Evolutionary conservation across 2,888 invertebrate species (phyloP).

Genomic region (Orthonevra nobilis): DNA sequence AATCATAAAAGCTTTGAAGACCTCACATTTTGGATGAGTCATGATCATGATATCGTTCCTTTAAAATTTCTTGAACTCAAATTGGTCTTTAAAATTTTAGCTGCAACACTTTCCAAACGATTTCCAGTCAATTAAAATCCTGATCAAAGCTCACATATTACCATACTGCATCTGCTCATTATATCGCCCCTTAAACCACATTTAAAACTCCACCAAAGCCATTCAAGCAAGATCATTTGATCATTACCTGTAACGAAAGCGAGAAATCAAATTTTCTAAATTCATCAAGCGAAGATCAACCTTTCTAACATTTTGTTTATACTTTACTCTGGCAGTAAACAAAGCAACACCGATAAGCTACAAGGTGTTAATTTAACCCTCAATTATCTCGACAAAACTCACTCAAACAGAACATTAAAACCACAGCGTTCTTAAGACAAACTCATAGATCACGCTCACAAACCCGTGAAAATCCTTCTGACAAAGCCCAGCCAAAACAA

Average conservation of each 20-base stretch:
- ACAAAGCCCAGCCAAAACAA: not conserved
- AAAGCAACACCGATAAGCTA: conserved; percentile 1
- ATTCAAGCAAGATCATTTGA: not conserved
- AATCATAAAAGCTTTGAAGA: no score
- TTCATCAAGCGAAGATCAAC: not conserved
- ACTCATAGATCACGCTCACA: conserved; percentile 2
- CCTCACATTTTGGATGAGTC: no score
- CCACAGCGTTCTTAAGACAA: conserved; percentile 28
- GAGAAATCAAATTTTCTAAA: not conserved
- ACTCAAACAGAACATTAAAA: no score
- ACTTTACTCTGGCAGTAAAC: not conserved
- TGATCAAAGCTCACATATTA: no score
- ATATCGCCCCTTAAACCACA: not conserved
- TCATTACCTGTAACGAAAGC: not conserved
- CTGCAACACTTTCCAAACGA: no score
- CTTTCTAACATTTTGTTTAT: not conserved
- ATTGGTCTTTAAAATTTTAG: no score
- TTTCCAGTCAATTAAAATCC: no score
- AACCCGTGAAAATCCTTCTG: conserved; percentile 16
- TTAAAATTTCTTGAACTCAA: no score
- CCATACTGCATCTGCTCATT: not conserved
- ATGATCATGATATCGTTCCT: no score
- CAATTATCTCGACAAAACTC: conserved; percentile 26
- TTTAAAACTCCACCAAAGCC: not conserved
- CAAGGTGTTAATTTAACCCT: conserved; percentile 45